A percentile compares a stretch with the other conserved stretches of the same genome.
phyloP scores from a whole-genome alignment of 2,797 vertebrate genomes.

The Molossus alvarezi region DNA sequence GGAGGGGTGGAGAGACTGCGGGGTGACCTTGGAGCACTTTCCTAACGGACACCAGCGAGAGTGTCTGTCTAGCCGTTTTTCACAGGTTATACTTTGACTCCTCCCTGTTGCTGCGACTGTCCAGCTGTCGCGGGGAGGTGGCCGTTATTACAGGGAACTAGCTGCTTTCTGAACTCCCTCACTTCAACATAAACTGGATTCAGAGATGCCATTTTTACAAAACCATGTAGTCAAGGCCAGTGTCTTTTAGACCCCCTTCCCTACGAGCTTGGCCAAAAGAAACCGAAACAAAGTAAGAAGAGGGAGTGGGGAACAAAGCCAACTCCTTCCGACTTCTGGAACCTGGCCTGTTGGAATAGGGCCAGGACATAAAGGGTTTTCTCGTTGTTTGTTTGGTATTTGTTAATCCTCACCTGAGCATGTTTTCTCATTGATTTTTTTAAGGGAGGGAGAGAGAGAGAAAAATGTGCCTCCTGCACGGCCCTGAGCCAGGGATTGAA shows the following conservation, averaged over 20 bases:
- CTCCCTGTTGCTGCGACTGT: neutral
- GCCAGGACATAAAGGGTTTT: too few relatives aligned
- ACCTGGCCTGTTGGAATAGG: too few relatives aligned
- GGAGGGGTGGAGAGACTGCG: neutral
- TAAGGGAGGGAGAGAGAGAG: too few relatives aligned
- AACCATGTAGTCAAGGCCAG: neutral
- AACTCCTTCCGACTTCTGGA: too few relatives aligned
- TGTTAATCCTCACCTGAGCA: too few relatives aligned
- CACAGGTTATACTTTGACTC: too few relatives aligned
- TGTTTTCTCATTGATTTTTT: too few relatives aligned
- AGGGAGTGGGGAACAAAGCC: too few relatives aligned
- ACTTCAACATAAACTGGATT: neutral
- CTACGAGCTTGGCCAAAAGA: constrained; percentile 23
- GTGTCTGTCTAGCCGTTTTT: neutral
- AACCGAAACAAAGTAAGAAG: neutral
- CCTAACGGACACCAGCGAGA: neutral
- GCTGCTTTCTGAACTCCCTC: neutral
- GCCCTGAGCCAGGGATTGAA: too few relatives aligned
- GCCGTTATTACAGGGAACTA: neutral
- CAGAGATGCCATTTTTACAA: neutral
- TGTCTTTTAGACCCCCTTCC: neutral
- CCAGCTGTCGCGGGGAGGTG: neutral
- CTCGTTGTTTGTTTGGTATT: too few relatives aligned
- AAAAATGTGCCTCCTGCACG: too few relatives aligned
- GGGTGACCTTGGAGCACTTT: neutral